Base-by-base conservation (phyloP, 2,888 invertebrate genomes). In the Chloroclysta siterata region DNA sequence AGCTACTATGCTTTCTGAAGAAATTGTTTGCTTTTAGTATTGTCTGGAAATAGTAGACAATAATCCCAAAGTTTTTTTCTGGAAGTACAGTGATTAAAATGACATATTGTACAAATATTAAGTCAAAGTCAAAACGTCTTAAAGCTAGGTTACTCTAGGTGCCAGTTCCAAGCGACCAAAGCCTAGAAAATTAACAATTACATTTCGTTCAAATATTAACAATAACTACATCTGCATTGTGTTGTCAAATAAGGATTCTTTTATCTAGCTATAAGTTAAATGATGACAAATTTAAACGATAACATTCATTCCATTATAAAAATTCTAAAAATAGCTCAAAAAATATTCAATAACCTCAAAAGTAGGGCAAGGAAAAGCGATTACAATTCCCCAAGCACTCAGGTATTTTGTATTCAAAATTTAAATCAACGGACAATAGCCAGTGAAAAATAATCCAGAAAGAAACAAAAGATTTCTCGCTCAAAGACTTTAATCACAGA, bases 401-500 rank as follows among this genome's bases (percentile, higher is more conserved):
- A 60, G 36, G 53, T 65, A 65, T 69, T 61, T 50, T 56, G 46
- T 52, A 62, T 62, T 62, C 56, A 46, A 56, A 29, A 66, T 70
- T 70, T 70, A 66, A 63, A 69, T 69, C 63, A 52, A 60, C 51
- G 13, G 54, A 69, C 72, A 72, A 72, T 65, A 51, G 57, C 55
- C 55, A 58, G 59, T 60, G 55, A 48, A 62, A 68, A 65, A 58
- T 63, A 69, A 65, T 59, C 59, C 54, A 52, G 65, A 66, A 59
- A 58, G 60, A 69, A 69, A 70, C 70, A 72, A 72, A 67, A 70
- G 69, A 47, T 69, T 56, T 67, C 65, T 33, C 63, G 52, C 68
- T 68, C 71, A 70, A 70, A 70, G 71, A 67, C 68, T 70, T 71
- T 71, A 71, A 72, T 72, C 71, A 72, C 65, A 60, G 71, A 68